phyloP scores from a whole-genome alignment of 2,113 vertebrate genomes.

The Typhlomys cinereus region DNA sequence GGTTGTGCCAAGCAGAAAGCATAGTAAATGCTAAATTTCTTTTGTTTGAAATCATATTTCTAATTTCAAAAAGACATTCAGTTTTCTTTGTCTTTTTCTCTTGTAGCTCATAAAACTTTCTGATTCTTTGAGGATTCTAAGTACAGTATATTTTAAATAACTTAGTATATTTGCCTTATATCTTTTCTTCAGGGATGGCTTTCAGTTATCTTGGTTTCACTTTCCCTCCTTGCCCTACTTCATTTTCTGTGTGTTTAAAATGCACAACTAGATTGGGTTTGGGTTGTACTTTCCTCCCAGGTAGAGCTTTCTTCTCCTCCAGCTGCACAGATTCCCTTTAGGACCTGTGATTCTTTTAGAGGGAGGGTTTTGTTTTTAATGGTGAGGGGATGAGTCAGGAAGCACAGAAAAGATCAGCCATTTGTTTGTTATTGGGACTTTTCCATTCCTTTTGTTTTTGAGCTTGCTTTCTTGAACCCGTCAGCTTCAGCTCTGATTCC shows the following conservation, averaged over 20 bases:
- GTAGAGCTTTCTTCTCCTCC: background rate
- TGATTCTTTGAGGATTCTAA: background rate
- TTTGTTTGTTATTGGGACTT: background rate
- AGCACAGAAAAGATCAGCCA: background rate
- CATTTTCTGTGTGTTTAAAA: background rate
- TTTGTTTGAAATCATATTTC: conserved; percentile 12
- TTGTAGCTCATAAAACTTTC: background rate
- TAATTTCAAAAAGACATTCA: conserved; percentile 8
- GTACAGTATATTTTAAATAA: background rate
- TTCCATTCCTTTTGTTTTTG: background rate
- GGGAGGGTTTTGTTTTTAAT: background rate
- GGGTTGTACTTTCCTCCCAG: background rate
- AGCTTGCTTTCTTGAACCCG: background rate
- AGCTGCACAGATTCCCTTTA: background rate
- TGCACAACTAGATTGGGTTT: background rate
- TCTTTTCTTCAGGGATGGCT: background rate
- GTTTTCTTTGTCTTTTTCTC: background rate
- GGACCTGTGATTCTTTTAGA: conserved; percentile 1
- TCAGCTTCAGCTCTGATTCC: background rate
- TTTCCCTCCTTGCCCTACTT: background rate
- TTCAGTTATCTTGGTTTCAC: background rate
- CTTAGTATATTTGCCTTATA: background rate
- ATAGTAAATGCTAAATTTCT: background rate
- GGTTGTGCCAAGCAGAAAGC: background rate
- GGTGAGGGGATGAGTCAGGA: background rate